A percentile compares a stretch with the other conserved stretches of the same genome.
Conservation (phyloP, 2,888 invertebrate species). For the Orgyia antiqua region DNA sequence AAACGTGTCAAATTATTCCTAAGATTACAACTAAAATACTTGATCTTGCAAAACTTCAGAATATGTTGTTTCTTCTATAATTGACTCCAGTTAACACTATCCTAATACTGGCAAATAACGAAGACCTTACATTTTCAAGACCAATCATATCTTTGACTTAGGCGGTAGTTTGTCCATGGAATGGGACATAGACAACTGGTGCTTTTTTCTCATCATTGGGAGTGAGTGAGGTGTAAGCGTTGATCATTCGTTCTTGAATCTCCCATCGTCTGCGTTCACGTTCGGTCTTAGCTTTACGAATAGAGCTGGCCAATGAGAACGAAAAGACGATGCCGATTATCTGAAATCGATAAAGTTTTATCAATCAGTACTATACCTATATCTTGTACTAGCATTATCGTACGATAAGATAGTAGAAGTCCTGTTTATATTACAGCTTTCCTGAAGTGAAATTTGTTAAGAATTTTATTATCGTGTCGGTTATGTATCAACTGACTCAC, state of each 20-base stretch:
- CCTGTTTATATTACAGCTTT: too few relatives aligned
- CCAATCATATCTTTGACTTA: slow-evolving; percentile 23
- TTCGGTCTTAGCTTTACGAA: slow-evolving; percentile 86
- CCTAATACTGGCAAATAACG: slow-evolving; percentile 3
- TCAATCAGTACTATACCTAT: background rate
- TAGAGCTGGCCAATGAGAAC: slow-evolving; percentile 90
- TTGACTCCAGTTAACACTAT: background rate
- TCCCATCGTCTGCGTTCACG: slow-evolving; percentile 85
- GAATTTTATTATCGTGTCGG: too few relatives aligned
- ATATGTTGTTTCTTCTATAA: background rate
- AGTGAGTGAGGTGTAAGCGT: slow-evolving; percentile 65
- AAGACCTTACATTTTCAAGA: slow-evolving; percentile 10
- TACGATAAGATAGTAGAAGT: too few relatives aligned
- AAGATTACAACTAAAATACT: too few relatives aligned
- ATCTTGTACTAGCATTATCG: background rate
- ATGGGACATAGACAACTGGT: slow-evolving; percentile 69
- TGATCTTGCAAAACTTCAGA: slow-evolving; percentile 7
- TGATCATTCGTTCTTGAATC: slow-evolving; percentile 78
- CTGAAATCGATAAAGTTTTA: slow-evolving; percentile 55
- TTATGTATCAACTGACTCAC: too few relatives aligned
- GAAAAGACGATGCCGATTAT: slow-evolving; percentile 93
- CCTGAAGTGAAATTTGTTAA: too few relatives aligned
- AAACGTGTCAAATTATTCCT: too few relatives aligned
- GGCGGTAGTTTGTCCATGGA: slow-evolving; percentile 63
- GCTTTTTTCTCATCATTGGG: slow-evolving; percentile 53